Evolutionary conservation across 2,113 vertebrate genomes (phyloP), one percentile per base, ranked within the genome.

Genomic region (Myiozetetes cayanensis): DNA sequence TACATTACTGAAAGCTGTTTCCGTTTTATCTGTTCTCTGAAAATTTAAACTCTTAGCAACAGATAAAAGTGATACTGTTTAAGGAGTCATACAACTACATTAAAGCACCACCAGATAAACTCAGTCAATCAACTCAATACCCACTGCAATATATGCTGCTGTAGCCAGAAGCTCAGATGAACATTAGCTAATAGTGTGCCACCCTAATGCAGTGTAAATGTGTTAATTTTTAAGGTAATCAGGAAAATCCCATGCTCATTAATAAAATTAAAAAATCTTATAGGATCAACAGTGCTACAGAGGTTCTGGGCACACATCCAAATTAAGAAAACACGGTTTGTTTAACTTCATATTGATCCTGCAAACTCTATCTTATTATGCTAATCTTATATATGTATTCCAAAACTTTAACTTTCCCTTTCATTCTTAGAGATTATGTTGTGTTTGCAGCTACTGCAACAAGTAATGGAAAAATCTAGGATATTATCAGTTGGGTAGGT

Each of bases 141-240:
- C 44, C 85, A 67, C 49, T 35, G 67, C 47, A 78, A 83, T 12
- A 46, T 5, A 31, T 0, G 6, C 22, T 52, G 63, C 50, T 72
- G 13, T 30, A 71, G 16, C 12, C 67, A 80, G 41, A 76, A 78
- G 39, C 53, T 83, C 74, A 71, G 72, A 71, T 66, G 19, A 74
- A 56, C 21, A 9, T 56, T 67, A 93, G 71, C 66, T 39, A 92
- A 76, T 17, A 76, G 30, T 27, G 16, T 23, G 78, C 41, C 52
- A 81, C 25, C 16, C 37, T 68, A 80, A 85, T 81, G 35, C 47
- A 86, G 9, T 37, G 39, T 53, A 90, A 87, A 90, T 72, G 31
- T 81, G 61, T n/a, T 92, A 27, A 55, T 70, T 85, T 81, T 94
- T 70, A 87, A 61, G 56, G 58, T 66, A 90, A 94, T 95, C 89